Evolutionary conservation across 2,113 vertebrate species (phyloP).

Genomic region (Scytalopus superciliaris): DNA sequence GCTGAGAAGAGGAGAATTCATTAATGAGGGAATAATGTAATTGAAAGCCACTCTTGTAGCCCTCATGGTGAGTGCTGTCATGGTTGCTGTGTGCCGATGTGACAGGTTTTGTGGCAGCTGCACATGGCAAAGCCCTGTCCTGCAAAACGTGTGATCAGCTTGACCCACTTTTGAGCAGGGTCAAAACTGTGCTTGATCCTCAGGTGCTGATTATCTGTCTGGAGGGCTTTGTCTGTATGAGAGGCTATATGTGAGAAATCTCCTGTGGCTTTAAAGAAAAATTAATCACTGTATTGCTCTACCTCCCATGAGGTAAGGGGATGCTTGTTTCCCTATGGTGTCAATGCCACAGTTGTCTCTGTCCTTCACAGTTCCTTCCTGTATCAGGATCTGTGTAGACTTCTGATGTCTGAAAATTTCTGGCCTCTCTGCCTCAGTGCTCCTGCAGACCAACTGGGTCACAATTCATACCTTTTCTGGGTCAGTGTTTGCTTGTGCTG

Average conservation of each 20-base stretch:
- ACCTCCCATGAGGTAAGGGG: neutral
- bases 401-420: neutral
- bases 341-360: neutral
- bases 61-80: neutral
- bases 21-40: neutral
- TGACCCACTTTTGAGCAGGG: constrained; percentile 41
- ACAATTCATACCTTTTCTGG: neutral
- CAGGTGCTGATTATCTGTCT: constrained; percentile 30
- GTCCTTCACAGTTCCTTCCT: neutral
- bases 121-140: neutral
- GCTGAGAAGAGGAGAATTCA: neutral
- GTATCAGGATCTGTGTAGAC: neutral
- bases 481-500: neutral
- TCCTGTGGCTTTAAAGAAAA: neutral
- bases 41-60: neutral
- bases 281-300: neutral
- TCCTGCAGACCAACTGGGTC: neutral
- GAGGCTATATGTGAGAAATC: neutral
- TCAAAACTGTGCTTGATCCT: neutral
- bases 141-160: neutral
- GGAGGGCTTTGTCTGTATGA: neutral
- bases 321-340: neutral
- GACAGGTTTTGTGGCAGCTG: neutral
- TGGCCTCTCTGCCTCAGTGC: neutral
- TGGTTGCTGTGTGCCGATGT: neutral